Evolutionary conservation across 2,113 vertebrate genomes (phyloP), one percentile per base, ranked within the genome.

Genomic region (Zapornia atra): DNA sequence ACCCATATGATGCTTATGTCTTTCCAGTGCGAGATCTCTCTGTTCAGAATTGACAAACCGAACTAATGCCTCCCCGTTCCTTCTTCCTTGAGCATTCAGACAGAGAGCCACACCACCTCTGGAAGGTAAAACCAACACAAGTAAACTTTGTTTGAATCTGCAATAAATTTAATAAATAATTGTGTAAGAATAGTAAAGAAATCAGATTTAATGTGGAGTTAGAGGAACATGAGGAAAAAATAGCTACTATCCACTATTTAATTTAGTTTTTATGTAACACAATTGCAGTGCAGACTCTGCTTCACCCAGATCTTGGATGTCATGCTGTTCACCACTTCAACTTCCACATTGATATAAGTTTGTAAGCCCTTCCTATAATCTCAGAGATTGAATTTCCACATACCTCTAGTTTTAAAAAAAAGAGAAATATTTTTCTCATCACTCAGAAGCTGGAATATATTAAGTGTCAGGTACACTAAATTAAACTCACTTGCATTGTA

Each of bases 1-100:
- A 40, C 99, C 99, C 99, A 99, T 99, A 97, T 99, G 99, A 95
- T 99, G 99, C 78, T 99, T 99, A 95, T 99, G 99, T 68, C 99
- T 98, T 94, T 99, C 99, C 97, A 99, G 96, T 0, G 99, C 99
- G 42, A 99, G 97, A 95, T 99, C 99, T 94, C 99, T 97, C 97
- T 99, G 99, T n/a, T 99, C 99, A 0, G 98, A 97, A 97, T 97
- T 98, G 92, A 99, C 98, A 96, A 99, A 99, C 22, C 98, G 99
- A 93, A 99, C 99, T 40, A 99, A 97, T 8, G 99, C 99, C 94
- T 99, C 99, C 1, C 99, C 99, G 4, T 99, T 99, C 89, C 99
- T 98, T 88, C 99, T 98, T 92, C 99, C 99, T 98, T 99, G 99
- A 75, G 99, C 98, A 6, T 99, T 99, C 36, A 99, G 98, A 95